These are phyloP conservation scores for Crematogaster levior DNA, from an alignment of 2,888 invertebrate genomes.

Conservation along the genomic window DNA sequence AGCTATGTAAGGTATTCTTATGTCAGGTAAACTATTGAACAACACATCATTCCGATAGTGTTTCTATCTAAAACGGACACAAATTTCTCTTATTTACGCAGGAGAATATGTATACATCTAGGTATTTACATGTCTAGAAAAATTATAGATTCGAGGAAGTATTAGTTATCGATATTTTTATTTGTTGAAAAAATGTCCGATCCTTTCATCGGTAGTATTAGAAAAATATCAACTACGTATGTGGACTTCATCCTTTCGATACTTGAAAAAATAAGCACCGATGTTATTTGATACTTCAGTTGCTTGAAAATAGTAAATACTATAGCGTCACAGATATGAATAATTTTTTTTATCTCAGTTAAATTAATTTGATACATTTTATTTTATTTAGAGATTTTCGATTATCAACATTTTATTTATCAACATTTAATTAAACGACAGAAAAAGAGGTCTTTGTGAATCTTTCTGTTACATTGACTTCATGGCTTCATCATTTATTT, in stretches of 20 bases:
- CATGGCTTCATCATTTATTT: constrained; percentile 15
- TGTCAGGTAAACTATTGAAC: no score
- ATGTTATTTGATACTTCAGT: constrained; percentile 1
- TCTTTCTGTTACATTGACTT: background rate
- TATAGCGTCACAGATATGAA: background rate
- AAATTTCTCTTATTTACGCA: constrained; percentile 24
- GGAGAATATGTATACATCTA: background rate
- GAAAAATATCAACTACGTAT: constrained; percentile 6
- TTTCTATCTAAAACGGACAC: constrained; percentile 4
- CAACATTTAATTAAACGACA: constrained; percentile 3
- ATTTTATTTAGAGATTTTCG: no score
- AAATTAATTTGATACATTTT: background rate
- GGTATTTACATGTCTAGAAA: background rate
- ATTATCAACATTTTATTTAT: background rate
- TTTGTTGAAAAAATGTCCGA: constrained; percentile 15
- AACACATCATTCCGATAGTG: no score
- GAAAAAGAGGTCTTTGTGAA: background rate
- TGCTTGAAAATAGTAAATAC: background rate
- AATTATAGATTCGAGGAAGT: constrained; percentile 23
- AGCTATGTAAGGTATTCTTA: background rate
- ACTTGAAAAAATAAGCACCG: constrained; percentile 12
- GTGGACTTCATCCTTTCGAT: background rate
- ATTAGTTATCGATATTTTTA: constrained; percentile 30
- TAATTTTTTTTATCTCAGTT: background rate
- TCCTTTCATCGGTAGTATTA: background rate